Conservation (phyloP, 2,113 vertebrate species). For the Paradoxurus hermaphroditus region DNA sequence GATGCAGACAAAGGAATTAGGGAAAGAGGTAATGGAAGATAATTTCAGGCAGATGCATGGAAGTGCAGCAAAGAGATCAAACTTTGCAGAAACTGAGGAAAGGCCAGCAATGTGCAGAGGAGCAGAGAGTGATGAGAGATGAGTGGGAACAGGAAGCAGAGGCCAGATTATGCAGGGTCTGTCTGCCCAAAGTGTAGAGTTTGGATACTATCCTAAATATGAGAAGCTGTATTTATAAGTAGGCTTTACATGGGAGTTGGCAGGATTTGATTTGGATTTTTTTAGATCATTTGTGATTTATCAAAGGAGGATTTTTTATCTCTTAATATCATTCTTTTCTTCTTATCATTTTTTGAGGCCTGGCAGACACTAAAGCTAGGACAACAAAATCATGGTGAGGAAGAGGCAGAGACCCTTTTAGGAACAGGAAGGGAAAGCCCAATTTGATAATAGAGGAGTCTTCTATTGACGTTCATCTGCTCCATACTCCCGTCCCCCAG, state of each 20-base stretch:
- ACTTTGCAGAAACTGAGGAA: not conserved
- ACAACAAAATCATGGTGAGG: not conserved
- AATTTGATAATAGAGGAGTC: not conserved
- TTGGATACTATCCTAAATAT: not conserved
- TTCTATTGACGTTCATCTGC: not conserved
- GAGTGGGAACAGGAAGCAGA: not conserved
- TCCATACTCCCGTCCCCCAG: not conserved
- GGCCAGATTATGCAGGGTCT: not conserved
- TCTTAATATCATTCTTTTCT: not conserved
- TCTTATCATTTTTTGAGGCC: not conserved
- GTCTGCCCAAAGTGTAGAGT: not conserved
- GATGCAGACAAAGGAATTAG: not conserved
- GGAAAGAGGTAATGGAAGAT: not conserved
- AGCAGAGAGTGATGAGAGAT: not conserved
- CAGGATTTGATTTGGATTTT: not conserved
- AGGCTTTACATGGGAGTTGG: not conserved
- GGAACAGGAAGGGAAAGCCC: not conserved
- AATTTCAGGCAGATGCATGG: not conserved
- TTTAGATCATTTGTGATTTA: not conserved
- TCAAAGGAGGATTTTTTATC: not conserved
- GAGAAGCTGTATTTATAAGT: not conserved
- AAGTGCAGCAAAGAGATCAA: not conserved
- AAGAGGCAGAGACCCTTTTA: not conserved
- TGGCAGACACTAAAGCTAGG: not conserved
- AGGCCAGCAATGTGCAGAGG: not conserved